Evolutionary conservation across 1,140 invertebrate species (phyloP).

Genomic region (Drosophila gunungcola): DNA sequence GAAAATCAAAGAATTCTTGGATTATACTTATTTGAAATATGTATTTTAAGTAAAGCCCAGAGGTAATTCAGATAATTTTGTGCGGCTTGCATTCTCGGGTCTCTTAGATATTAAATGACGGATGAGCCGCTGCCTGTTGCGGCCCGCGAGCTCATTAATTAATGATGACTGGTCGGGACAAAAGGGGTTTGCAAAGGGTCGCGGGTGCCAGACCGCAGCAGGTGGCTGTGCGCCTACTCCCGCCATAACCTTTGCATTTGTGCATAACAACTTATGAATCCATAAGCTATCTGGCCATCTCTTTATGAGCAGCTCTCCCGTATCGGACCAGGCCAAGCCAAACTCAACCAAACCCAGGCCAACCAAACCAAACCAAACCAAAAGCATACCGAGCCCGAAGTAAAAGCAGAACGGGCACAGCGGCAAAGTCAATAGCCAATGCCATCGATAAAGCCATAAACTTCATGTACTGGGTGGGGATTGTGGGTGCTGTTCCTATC

Average conservation of each 20-base stretch:
- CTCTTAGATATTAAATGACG: constrained; percentile 15
- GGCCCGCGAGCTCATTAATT: constrained; percentile 54
- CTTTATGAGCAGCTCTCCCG: constrained; percentile 38
- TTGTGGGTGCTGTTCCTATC: constrained; percentile 35
- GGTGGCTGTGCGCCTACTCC: constrained; percentile 8
- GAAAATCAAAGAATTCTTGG: too few species aligned
- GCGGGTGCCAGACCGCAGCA: constrained; percentile 40
- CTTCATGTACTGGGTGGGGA: constrained; percentile 33
- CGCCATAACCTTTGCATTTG: constrained; percentile 56
- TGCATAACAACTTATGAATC: constrained; percentile 71
- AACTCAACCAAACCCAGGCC: constrained; percentile 21
- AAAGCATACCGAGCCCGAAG: constrained; percentile 27
- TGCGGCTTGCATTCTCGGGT: constrained; percentile 6
- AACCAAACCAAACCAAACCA: constrained; percentile 22
- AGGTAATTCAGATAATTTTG: not conserved
- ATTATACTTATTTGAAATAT: not conserved
- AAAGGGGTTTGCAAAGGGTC: not conserved
- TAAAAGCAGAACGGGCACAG: constrained; percentile 57
- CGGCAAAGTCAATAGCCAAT: constrained; percentile 81
- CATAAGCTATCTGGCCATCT: constrained; percentile 69
- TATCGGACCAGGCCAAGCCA: constrained; percentile 17
- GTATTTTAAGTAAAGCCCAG: not conserved
- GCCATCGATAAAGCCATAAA: constrained; percentile 77
- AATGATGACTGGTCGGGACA: constrained; percentile 47
- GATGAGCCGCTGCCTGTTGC: constrained; percentile 23